Conservation (phyloP, 2,797 vertebrate species). For the Notamacropus eugenii region DNA sequence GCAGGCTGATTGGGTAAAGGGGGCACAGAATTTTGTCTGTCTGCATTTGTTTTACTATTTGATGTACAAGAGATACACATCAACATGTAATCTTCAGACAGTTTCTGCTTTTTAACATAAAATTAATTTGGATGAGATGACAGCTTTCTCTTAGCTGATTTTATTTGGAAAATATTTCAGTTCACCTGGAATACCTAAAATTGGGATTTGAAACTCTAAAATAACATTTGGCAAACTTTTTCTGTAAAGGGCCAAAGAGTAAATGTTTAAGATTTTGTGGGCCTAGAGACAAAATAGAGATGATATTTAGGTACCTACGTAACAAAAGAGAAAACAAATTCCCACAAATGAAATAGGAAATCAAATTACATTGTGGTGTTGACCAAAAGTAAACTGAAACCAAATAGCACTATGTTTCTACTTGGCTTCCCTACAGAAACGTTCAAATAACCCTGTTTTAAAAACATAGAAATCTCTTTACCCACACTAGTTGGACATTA, state of each 20-base stretch:
- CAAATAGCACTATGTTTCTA: neutral
- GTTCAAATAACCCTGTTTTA: neutral
- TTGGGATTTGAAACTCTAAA: neutral
- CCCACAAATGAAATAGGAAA: neutral
- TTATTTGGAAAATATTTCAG: neutral
- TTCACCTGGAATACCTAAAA: neutral
- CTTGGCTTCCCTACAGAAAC: neutral
- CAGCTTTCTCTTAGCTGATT: neutral
- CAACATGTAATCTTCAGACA: neutral
- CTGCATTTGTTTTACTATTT: no score
- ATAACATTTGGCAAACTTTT: neutral
- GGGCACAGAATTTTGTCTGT: no score
- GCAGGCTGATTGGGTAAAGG: no score
- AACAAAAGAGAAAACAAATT: neutral
- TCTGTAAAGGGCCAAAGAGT: no score
- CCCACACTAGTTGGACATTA: neutral
- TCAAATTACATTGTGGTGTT: neutral
- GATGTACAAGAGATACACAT: neutral
- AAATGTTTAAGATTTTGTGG: neutral
- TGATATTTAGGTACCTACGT: neutral
- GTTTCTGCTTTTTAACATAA: neutral
- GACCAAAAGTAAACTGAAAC: neutral
- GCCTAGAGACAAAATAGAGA: neutral
- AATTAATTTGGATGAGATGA: neutral
- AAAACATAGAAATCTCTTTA: neutral